phyloP scores from a whole-genome alignment of 2,888 invertebrate genomes.

The Amphimallon solstitiale region DNA sequence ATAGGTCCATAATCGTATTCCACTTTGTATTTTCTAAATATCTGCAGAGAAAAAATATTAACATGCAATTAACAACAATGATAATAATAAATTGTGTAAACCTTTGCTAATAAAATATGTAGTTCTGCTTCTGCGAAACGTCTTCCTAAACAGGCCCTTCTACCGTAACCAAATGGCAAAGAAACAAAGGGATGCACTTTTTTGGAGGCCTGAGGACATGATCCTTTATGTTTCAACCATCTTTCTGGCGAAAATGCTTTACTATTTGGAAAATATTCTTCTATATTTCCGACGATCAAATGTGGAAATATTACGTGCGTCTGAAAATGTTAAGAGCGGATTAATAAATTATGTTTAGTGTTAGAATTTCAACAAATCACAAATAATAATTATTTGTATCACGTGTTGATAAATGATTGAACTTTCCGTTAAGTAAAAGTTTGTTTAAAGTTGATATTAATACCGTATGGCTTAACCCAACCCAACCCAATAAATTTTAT shows the following conservation, averaged over 20 bases:
- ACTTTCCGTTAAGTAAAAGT: too few relatives aligned
- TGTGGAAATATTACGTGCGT: conserved; percentile 84
- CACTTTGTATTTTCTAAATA: conserved; percentile 76
- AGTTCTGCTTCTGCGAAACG: conserved; percentile 85
- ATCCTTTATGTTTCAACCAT: conserved; percentile 72
- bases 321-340: conserved; percentile 66
- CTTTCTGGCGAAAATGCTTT: conserved; percentile 78
- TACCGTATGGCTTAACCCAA: too few relatives aligned
- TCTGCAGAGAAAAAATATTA: conserved; percentile 65
- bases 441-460: too few relatives aligned
- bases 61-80: not conserved
- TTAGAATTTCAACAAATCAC: too few relatives aligned
- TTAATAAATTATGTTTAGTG: too few relatives aligned
- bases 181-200: conserved; percentile 80
- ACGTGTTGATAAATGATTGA: too few relatives aligned
- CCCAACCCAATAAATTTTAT: too few relatives aligned
- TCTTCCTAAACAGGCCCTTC: conserved; percentile 81
- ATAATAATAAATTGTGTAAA: conserved; percentile 55
- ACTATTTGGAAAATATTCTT: conserved; percentile 77
- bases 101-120: conserved; percentile 79
- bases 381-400: too few relatives aligned
- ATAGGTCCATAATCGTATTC: conserved; percentile 75
- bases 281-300: conserved; percentile 78
- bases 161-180: conserved; percentile 80
- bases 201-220: conserved; percentile 59